Evolutionary conservation across 1,140 invertebrate genomes (phyloP), one percentile per base, ranked within the genome.

Genomic region (Apis florea): DNA sequence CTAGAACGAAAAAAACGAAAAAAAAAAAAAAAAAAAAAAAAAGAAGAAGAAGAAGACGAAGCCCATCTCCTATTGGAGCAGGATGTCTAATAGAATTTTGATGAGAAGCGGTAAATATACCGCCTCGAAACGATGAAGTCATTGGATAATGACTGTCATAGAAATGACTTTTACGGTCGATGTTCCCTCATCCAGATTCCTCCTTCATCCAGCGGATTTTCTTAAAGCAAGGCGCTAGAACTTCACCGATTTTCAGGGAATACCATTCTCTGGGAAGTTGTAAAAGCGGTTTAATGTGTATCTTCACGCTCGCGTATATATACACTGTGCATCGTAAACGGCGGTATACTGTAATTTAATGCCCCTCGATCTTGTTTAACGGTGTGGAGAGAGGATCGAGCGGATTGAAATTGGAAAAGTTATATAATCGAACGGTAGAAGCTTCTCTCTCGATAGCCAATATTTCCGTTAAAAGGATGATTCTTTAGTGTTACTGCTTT

Each of bases 41-140:
- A 40, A 6, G 2, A 6, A 24, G 24, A 49, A 66, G 49, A 73
- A 54, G 0, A 51, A 21, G 19, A 67, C 6, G 12, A 10, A 40
- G 26, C 61, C 2, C 17, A 24, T 74, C 67, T 24, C 24, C n/a
- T 51, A n/a, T 73, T 80, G 26, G 24, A 80, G 15, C 19, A 19
- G 47, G 9, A 1, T n/a, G 26, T 74, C 53, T 67, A 80, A 80
- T 80, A 80, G 79, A 80, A 74, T 67, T 74, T 66, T 80, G 21
- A 80, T 80, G 79, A 53, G 61, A 53, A 72, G 68, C 53, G 26
- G 63, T 80, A 80, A 80, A 80, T 80, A 80, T 21, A 31, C 17
- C 40, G 0, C 31, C 21, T 17, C n/a, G 63, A 51, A 58, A 51
- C 51, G 79, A 80, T 67, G 71, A 74, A 67, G 79, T 56, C 71